Base-by-base conservation (phyloP, 2,797 vertebrate species). In the Propithecus perrieri region DNA sequence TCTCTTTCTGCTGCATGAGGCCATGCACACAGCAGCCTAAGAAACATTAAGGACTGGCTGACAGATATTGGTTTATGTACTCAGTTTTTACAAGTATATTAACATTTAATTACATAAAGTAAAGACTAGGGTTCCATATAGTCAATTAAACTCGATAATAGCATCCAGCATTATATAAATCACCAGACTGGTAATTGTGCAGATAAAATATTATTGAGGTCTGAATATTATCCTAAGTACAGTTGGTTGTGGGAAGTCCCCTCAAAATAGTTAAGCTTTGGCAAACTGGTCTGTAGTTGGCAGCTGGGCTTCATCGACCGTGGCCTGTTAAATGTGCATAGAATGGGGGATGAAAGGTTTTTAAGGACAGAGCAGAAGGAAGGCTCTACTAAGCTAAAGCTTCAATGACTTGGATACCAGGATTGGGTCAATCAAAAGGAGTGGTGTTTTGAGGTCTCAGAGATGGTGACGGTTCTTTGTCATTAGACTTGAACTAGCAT, bases 171-270 rank as follows among this genome's bases (percentile, higher is more conserved):
- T 93, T 95, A 63, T 46, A 97, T 97, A 97, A 96, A 95, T 96
- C 88, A 94, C 65, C 91, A 89, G 72, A 0, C 1, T 69, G 80
- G 35, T 87, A 96, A 95, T 65, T 94, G 57, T 87, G 15, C 41
- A 93, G 95, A 96, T 96, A 96, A 98, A 98, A 97, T 78, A 97
- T 97, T 87, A 95, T 2, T 93, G 67, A 94, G 3, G 38, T 75
- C 93, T 94, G 95, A 84, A 72, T 63, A 94, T 76, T 87, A 92
- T 71, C 28, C 0, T 2, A 92, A 72, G 71, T 94, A 43, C 65
- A 95, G 65, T 30, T 80, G 24, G 67, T 26, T 69, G 3, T 74
- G 0, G 46, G 83, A 89, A 88, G 85, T 46, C 65, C 76, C 91
- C 88, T 81, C 50, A 26, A 63, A 92, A 69, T 30, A 81, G 69